A percentile compares a stretch with the other conserved stretches of the same genome.
Conservation (phyloP, 1,140 invertebrate species). For the Bombus superbus region DNA sequence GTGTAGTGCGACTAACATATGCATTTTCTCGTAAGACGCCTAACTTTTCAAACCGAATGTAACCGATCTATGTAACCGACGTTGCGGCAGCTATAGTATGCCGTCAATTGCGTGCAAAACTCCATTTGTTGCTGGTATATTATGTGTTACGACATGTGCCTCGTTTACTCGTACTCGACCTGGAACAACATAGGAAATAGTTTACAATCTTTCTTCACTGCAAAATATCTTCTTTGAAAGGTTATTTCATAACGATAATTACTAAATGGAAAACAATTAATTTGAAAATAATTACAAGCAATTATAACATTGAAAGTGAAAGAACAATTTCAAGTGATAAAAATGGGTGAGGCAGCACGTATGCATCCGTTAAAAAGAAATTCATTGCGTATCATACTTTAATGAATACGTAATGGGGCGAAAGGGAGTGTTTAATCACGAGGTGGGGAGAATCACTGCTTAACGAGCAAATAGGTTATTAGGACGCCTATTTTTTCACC, state of each 20-base stretch:
- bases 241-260: neutral
- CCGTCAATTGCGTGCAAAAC: conserved; percentile 93
- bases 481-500: conserved; percentile 18
- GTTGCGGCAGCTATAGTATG: conserved; percentile 83
- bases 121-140: conserved; percentile 94
- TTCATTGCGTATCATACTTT: neutral
- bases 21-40: neutral
- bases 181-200: conserved; percentile 78
- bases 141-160: conserved; percentile 89
- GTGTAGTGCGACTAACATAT: neutral
- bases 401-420: no score
- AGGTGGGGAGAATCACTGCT: neutral
- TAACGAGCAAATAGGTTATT: conserved; percentile 35
- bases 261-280: neutral
- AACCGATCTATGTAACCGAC: neutral
- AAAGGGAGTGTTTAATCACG: conserved; percentile 22
- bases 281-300: neutral
- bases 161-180: conserved; percentile 92
- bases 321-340: neutral
- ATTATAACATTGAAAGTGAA: neutral
- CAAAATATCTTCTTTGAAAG: neutral
- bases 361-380: neutral
- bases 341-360: neutral
- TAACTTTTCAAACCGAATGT: neutral
- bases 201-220: neutral